phyloP scores from a whole-genome alignment of 2,888 invertebrate species.

The Euproctis similis region DNA sequence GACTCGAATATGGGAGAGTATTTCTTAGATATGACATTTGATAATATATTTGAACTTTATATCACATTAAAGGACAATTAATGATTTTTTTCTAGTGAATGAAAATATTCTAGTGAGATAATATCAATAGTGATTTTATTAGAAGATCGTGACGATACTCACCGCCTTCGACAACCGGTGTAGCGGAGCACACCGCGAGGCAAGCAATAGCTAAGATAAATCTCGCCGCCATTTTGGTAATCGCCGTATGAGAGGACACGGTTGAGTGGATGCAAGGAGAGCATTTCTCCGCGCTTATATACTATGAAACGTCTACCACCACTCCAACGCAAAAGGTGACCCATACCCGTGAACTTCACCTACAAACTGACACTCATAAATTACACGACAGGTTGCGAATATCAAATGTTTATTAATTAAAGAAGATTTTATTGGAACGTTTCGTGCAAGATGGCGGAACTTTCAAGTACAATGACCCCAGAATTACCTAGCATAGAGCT shows the following conservation, averaged over 20 bases:
- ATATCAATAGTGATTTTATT: neutral
- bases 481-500: constrained; percentile 5
- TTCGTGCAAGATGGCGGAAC: constrained; percentile 7
- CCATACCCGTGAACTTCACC: constrained; percentile 62
- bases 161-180: constrained; percentile 56
- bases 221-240: constrained; percentile 53
- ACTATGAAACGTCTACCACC: constrained; percentile 36
- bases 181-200: constrained; percentile 49
- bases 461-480: constrained; percentile 27
- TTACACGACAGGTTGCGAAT: constrained; percentile 46
- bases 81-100: too few species aligned
- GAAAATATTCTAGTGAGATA: neutral
- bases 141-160: constrained; percentile 21
- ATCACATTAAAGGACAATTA: too few species aligned
- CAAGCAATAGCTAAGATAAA: constrained; percentile 50
- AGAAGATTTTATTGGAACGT: constrained; percentile 16
- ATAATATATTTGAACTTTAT: too few species aligned
- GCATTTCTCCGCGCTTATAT: constrained; percentile 71
- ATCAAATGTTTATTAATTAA: constrained; percentile 11
- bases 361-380: constrained; percentile 59
- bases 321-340: constrained; percentile 39
- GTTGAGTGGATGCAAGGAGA: constrained; percentile 66
- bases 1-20: too few species aligned
- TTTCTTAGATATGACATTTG: too few species aligned
- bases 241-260: constrained; percentile 37